Percentiles rank a stretch among this genome's conserved stretches.
Conservation (phyloP, 2,888 invertebrate species). For the Drosophila lacicola region DNA sequence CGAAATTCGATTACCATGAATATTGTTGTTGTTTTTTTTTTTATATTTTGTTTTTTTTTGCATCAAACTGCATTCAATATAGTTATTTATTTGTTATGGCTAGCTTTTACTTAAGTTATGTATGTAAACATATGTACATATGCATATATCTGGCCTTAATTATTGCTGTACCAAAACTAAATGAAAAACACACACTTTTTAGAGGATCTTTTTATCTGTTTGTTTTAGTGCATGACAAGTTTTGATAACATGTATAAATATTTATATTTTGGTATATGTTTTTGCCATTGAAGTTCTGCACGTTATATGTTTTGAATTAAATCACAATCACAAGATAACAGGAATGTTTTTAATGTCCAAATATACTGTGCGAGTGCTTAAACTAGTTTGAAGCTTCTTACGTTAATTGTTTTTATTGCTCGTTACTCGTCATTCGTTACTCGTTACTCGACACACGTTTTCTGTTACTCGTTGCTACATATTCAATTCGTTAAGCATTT, state of each 20-base stretch:
- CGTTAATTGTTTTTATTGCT: background rate
- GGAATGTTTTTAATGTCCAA: background rate
- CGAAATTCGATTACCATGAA: background rate
- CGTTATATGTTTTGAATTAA: background rate
- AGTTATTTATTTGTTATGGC: background rate
- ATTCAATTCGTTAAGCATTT: conserved; percentile 17
- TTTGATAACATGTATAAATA: background rate
- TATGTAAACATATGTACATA: background rate
- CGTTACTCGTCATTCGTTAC: background rate
- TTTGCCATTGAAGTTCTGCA: background rate
- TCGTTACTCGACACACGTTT: conserved; percentile 12
- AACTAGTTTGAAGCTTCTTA: background rate
- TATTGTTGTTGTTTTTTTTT: background rate
- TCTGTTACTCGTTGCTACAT: conserved; percentile 14
- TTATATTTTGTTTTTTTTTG: background rate
- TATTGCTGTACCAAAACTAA: background rate
- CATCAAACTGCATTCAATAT: background rate
- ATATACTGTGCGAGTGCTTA: background rate
- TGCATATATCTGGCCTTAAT: background rate
- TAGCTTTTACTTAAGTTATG: background rate
- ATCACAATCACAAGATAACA: background rate
- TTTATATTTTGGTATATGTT: background rate
- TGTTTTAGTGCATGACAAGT: background rate
- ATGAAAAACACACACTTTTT: background rate
- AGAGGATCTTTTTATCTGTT: background rate